These are phyloP conservation scores for Ochotona curzoniae DNA, from an alignment of 2,113 vertebrate species.

Conservation along the genomic window DNA sequence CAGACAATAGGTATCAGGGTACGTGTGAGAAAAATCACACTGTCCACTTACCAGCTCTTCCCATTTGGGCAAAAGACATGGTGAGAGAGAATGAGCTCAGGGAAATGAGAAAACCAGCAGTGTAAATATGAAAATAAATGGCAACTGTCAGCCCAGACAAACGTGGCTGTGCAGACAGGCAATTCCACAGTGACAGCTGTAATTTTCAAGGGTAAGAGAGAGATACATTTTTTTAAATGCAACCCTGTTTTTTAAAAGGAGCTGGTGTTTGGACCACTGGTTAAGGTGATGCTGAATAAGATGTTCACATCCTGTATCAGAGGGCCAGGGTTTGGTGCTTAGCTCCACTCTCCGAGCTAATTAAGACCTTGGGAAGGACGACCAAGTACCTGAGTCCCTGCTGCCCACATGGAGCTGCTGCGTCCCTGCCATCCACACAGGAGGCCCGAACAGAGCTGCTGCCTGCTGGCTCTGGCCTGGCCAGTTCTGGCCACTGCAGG, in stretches of 20 bases:
- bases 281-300: too few species aligned
- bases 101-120: neutral
- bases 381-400: too few species aligned
- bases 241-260: neutral
- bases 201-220: neutral
- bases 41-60: neutral
- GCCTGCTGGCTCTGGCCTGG: too few species aligned
- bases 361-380: too few species aligned
- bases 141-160: neutral
- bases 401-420: too few species aligned
- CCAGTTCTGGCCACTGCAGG: too few species aligned
- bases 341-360: too few species aligned
- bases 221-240: neutral
- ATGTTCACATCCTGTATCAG: too few species aligned
- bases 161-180: neutral
- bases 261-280: too few species aligned
- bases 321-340: too few species aligned
- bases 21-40: neutral
- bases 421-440: too few species aligned
- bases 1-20: neutral
- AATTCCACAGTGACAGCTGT: neutral
- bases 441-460: too few species aligned
- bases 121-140: neutral
- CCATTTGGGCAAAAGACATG: neutral
- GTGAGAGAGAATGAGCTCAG: neutral